Percentiles rank a stretch among this genome's conserved stretches.
Evolutionary conservation across 2,113 vertebrate species (phyloP).

Genomic region (Nansenia antarctica): DNA sequence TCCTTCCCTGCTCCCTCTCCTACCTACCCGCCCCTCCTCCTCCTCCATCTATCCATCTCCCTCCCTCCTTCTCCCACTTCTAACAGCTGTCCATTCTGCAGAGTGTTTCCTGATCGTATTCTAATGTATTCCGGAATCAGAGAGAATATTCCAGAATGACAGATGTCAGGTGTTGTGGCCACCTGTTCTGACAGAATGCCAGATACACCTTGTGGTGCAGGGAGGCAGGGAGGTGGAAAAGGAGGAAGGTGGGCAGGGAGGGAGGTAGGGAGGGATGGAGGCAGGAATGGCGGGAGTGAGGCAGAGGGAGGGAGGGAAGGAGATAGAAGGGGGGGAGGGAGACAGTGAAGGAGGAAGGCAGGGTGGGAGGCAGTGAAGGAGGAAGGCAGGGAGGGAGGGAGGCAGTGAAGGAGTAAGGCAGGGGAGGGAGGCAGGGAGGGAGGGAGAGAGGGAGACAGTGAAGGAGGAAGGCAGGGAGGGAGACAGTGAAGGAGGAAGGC

Average conservation of each 20-base stretch:
- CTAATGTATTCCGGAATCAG: conserved; percentile 25
- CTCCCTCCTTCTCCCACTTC: not conserved
- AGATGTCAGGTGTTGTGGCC: conserved; percentile 30
- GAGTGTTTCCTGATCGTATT: not conserved
- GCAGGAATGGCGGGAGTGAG: not conserved
- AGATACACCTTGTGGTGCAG: conserved; percentile 20
- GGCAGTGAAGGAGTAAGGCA: no score
- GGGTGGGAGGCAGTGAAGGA: no score
- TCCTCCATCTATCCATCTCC: not conserved
- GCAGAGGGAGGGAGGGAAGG: no score
- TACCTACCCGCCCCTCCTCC: not conserved
- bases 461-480: no score
- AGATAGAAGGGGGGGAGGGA: no score
- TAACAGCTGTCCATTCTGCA: conserved; percentile 6
- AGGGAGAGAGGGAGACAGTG: no score
- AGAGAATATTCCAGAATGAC: conserved; percentile 27
- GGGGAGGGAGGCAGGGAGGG: no score
- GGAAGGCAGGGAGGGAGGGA: no score
- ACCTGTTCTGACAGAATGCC: conserved; percentile 27
- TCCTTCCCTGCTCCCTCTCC: not conserved
- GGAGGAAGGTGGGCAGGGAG: conserved; percentile 6
- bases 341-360: no score
- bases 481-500: no score
- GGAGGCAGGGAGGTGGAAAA: conserved; percentile 5
- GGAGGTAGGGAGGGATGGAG: not conserved